Evolutionary conservation across 1,140 invertebrate genomes (phyloP).

Genomic region (Limonius californicus): DNA sequence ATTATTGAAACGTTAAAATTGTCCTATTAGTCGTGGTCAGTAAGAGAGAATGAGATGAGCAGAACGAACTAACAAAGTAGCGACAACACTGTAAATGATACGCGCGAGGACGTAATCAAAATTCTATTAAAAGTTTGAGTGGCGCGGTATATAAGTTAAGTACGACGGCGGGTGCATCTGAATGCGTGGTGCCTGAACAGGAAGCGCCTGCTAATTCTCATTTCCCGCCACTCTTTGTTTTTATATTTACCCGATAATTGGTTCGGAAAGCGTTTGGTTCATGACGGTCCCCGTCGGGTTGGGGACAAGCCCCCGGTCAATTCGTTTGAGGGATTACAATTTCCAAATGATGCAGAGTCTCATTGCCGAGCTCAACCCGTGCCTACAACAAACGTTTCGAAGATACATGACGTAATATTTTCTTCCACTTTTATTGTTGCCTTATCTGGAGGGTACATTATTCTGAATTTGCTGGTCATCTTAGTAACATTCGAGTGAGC

Average conservation of each 20-base stretch:
- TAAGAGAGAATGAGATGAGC: no score
- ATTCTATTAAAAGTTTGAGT: conserved; percentile 11
- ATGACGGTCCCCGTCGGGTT: no score
- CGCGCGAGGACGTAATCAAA: neutral
- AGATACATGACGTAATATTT: no score
- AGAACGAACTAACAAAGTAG: neutral
- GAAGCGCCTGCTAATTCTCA: neutral
- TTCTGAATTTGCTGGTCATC: conserved; percentile 8
- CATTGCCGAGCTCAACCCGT: no score
- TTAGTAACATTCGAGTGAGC: conserved; percentile 8
- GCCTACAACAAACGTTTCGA: no score
- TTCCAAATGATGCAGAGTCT: no score
- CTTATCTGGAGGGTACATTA: conserved; percentile 7
- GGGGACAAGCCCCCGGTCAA: no score
- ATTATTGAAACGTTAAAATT: no score
- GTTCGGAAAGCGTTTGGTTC: neutral
- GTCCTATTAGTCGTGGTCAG: no score
- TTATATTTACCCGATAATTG: neutral
- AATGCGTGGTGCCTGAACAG: neutral
- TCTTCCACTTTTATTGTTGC: neutral
- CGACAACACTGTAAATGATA: conserved; percentile 2
- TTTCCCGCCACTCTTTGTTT: conserved; percentile 8
- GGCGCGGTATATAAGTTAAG: neutral
- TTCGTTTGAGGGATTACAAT: no score
- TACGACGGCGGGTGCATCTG: neutral